Evolutionary conservation across 2,888 invertebrate species (phyloP).

Genomic region (Sesia apiformis): DNA sequence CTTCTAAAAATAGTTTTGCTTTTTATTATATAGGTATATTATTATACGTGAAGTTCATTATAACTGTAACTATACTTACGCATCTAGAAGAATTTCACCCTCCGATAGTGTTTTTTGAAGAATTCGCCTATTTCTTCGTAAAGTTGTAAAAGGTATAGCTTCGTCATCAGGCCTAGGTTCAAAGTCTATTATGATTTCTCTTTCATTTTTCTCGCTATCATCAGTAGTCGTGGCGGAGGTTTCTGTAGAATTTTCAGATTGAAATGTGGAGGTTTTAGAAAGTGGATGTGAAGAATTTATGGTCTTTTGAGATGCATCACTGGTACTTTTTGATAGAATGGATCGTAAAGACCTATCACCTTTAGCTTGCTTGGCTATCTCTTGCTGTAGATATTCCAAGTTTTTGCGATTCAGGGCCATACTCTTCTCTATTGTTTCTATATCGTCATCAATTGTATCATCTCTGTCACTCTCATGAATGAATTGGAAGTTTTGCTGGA

Average conservation of each 20-base stretch:
- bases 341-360: slow-evolving; percentile 51
- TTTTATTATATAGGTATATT: not conserved
- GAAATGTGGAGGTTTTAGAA: slow-evolving; percentile 67
- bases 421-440: slow-evolving; percentile 67
- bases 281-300: slow-evolving; percentile 53
- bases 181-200: slow-evolving; percentile 90
- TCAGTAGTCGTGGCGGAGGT: slow-evolving; percentile 68
- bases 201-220: slow-evolving; percentile 78
- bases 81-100: slow-evolving; percentile 82
- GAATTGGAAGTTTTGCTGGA: slow-evolving; percentile 70
- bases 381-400: slow-evolving; percentile 67
- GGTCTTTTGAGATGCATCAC: slow-evolving; percentile 60
- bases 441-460: slow-evolving; percentile 67
- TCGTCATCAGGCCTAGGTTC: slow-evolving; percentile 82
- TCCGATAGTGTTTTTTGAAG: slow-evolving; percentile 87
- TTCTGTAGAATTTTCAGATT: slow-evolving; percentile 71
- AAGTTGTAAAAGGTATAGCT: slow-evolving; percentile 77
- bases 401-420: slow-evolving; percentile 68
- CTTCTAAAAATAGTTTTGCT: slow-evolving; percentile 32
- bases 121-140: slow-evolving; percentile 61
- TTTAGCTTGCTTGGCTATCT: slow-evolving; percentile 65
- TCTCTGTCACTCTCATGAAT: slow-evolving; percentile 71
- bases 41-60: not conserved
- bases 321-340: slow-evolving; percentile 60
- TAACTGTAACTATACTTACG: slow-evolving; percentile 36